phyloP scores from a whole-genome alignment of 2,888 invertebrate genomes.

The Leptinotarsa tumamoca region DNA sequence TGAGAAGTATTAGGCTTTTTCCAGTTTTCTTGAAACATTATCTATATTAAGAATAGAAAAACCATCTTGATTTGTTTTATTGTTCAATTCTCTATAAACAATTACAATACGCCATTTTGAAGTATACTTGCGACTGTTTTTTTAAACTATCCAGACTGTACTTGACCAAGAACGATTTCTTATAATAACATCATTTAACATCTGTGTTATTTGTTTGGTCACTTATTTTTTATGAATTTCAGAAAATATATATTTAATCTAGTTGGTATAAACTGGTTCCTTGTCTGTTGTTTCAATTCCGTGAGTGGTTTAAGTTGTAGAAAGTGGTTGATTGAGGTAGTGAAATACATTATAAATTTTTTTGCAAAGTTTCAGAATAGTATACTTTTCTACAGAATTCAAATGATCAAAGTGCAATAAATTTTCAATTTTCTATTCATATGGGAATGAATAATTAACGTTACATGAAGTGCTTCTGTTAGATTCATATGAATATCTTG shows the following conservation, averaged over 20 bases:
- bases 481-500: too few species aligned
- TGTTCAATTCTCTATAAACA: constrained; percentile 18
- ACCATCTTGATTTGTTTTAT: not conserved
- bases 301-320: not conserved
- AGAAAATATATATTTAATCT: too few species aligned
- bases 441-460: too few species aligned
- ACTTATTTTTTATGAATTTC: not conserved
- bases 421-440: too few species aligned
- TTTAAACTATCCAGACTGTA: constrained; percentile 13
- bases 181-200: not conserved
- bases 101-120: constrained; percentile 21
- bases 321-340: not conserved
- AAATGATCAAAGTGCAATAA: too few species aligned
- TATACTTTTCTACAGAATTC: not conserved
- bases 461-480: too few species aligned
- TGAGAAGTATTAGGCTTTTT: constrained; percentile 6
- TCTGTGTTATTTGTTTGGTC: not conserved
- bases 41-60: constrained; percentile 10
- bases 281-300: not conserved
- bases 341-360: not conserved
- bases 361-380: not conserved
- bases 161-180: not conserved
- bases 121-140: constrained; percentile 28
- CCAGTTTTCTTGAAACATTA: constrained; percentile 9
- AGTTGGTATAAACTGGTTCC: not conserved